These are phyloP conservation scores for Salminus brasiliensis DNA, from an alignment of 2,113 vertebrate genomes.

Conservation along the genomic window DNA sequence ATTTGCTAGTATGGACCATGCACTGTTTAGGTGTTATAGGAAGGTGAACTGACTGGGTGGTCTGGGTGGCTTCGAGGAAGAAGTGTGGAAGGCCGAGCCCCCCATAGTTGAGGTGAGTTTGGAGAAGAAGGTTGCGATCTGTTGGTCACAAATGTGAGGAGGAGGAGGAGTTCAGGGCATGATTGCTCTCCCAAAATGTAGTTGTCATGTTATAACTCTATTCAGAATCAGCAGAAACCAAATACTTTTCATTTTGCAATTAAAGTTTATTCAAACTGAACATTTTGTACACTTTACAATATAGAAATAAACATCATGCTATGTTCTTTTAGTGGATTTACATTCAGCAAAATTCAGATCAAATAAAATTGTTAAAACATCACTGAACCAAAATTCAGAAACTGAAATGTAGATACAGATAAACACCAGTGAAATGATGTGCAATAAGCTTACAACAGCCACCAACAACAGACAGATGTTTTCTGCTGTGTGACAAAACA, in stretches of 20 bases:
- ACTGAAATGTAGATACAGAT: not conserved
- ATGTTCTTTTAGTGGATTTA: not conserved
- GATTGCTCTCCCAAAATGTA: too few species aligned
- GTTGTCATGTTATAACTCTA: too few species aligned
- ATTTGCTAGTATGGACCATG: too few species aligned
- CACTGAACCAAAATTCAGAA: not conserved
- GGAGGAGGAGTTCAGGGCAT: too few species aligned
- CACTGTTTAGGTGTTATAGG: too few species aligned
- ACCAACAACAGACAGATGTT: not conserved
- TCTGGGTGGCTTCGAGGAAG: too few species aligned
- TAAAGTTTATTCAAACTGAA: slow-evolving; percentile 8
- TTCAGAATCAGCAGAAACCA: not conserved
- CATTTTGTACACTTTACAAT: slow-evolving; percentile 13
- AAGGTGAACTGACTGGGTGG: too few species aligned
- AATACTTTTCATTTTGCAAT: not conserved
- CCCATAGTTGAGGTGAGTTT: too few species aligned
- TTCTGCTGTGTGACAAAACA: not conserved
- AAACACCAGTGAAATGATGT: not conserved
- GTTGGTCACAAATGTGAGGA: too few species aligned
- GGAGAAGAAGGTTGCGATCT: too few species aligned
- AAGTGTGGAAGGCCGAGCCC: too few species aligned
- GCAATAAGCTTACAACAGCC: not conserved
- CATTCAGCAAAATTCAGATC: not conserved
- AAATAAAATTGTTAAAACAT: not conserved
- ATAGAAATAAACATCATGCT: slow-evolving; percentile 19